These are phyloP conservation scores for Aix galericulata DNA, from an alignment of 2,113 vertebrate species.

Conservation along the genomic window DNA sequence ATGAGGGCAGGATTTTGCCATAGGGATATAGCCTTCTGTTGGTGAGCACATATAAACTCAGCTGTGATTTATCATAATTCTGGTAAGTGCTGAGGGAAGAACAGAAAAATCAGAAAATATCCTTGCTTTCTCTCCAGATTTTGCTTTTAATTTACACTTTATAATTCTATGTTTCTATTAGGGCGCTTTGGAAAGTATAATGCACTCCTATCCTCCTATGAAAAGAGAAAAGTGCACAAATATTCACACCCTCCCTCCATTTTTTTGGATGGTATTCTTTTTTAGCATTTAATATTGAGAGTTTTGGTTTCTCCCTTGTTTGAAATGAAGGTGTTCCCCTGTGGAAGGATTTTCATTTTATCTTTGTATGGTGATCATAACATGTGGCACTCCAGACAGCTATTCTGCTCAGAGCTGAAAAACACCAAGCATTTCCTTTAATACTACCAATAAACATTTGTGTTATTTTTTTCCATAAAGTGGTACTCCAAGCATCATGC, in stretches of 20 bases:
- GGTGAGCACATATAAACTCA: fast-evolving
- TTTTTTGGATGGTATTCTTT: neutral
- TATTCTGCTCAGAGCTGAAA: conserved; percentile 40
- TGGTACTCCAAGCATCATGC: neutral
- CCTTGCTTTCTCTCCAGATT: neutral
- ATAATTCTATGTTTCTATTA: neutral
- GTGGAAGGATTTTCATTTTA: conserved; percentile 19
- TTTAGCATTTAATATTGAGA: neutral
- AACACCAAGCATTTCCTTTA: conserved; percentile 15
- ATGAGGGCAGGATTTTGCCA: neutral
- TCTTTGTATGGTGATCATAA: conserved; percentile 34
- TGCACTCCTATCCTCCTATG: neutral
- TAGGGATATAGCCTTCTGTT: neutral
- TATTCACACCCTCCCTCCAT: neutral
- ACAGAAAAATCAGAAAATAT: neutral
- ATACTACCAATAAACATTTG: conserved; percentile 41
- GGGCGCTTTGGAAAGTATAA: neutral
- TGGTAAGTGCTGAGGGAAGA: neutral
- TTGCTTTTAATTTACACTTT: neutral
- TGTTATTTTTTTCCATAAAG: neutral
- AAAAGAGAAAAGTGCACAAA: neutral
- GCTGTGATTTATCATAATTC: neutral
- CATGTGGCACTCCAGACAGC: conserved; percentile 30
- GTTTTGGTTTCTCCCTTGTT: neutral
- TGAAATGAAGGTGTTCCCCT: neutral